phyloP scores from a whole-genome alignment of 2,888 invertebrate species.

The Euplagia quadripunctaria region DNA sequence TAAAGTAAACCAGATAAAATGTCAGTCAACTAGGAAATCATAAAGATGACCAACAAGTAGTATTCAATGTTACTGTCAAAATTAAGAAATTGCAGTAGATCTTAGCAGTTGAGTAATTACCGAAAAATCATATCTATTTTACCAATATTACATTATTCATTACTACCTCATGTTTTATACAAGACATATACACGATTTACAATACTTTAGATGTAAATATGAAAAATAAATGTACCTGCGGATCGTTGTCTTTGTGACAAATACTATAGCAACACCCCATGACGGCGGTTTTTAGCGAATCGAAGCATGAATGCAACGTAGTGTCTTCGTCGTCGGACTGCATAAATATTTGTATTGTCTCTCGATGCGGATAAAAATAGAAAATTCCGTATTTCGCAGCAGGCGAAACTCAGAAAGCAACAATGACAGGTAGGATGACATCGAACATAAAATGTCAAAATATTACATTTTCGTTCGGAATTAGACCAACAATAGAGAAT shows the following conservation, averaged over 20 bases:
- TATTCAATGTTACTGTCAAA: constrained; percentile 33
- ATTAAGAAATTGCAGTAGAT: constrained; percentile 28
- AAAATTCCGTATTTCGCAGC: constrained; percentile 72
- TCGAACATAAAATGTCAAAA: constrained; percentile 21
- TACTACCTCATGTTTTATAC: constrained; percentile 1
- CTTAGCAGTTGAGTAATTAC: constrained; percentile 13
- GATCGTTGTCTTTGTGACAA: constrained; percentile 90
- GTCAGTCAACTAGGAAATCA: constrained; percentile 68
- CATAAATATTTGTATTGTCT: constrained; percentile 81
- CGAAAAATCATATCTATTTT: constrained; percentile 22
- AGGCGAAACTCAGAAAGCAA: constrained; percentile 52
- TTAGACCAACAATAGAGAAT: neutral
- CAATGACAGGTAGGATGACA: constrained; percentile 38
- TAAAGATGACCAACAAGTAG: constrained; percentile 50
- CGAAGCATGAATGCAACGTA: constrained; percentile 84
- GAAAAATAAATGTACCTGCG: constrained; percentile 86
- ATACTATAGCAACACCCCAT: constrained; percentile 92
- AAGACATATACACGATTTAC: constrained; percentile 15
- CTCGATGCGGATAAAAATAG: constrained; percentile 78
- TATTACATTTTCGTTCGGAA: constrained; percentile 14
- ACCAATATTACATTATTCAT: constrained; percentile 12
- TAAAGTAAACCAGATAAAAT: constrained; percentile 49
- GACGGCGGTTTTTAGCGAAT: constrained; percentile 80
- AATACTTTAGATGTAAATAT: constrained; percentile 27
- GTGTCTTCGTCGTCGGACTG: constrained; percentile 82